Percentiles rank a stretch among this genome's conserved stretches.
Conservation (phyloP, 2,113 vertebrate genomes). For the Prunella himalayana region DNA sequence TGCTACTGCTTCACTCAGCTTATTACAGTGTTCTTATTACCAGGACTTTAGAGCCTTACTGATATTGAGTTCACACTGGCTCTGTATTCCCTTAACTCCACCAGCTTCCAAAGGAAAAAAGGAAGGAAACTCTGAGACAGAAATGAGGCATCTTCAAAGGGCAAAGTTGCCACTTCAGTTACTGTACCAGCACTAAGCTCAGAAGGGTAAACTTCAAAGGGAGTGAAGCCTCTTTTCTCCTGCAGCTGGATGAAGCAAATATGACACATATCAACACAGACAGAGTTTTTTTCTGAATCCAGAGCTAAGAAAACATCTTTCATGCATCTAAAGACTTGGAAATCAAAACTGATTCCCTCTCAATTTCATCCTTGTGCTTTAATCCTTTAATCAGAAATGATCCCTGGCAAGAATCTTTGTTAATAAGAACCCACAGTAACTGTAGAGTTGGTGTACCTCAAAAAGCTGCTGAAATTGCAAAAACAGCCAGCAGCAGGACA, state of each 20-base stretch:
- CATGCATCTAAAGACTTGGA: not conserved
- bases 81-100: not conserved
- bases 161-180: not conserved
- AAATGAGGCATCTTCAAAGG: constrained; percentile 18
- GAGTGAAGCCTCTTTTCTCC: not conserved
- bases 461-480: not conserved
- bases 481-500: not conserved
- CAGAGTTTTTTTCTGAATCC: not conserved
- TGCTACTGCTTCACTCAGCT: not conserved
- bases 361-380: not conserved
- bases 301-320: not conserved
- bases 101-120: not conserved
- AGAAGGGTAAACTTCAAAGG: constrained; percentile 18
- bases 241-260: not conserved
- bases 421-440: not conserved
- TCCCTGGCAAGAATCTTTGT: not conserved
- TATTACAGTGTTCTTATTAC: not conserved
- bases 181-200: not conserved
- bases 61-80: not conserved
- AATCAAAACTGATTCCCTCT: not conserved
- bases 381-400: not conserved
- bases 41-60: not conserved
- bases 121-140: not conserved
- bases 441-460: not conserved
- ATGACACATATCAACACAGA: not conserved